Percentiles rank a stretch among this genome's conserved stretches.
Conservation (phyloP, 2,797 vertebrate species). For the Lateolabrax maculatus region DNA sequence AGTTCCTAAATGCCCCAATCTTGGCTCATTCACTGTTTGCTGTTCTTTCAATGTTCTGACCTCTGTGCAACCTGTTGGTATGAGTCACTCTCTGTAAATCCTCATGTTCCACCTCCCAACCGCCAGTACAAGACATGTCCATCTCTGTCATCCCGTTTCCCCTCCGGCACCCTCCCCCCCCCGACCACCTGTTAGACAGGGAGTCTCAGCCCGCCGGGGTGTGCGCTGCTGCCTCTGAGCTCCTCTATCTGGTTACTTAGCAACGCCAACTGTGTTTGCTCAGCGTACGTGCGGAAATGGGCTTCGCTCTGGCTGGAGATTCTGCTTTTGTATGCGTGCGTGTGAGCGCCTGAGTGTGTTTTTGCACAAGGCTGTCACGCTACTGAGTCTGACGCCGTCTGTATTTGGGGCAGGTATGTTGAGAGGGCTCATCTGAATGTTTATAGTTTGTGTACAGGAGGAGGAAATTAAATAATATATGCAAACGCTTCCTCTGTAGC, state of each 20-base stretch:
- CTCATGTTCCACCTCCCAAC: constrained; percentile 50
- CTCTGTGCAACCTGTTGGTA: constrained; percentile 68
- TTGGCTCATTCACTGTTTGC: constrained; percentile 52
- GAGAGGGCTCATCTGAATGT: constrained; percentile 52
- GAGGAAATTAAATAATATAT: constrained; percentile 52
- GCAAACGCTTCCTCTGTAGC: constrained; percentile 36
- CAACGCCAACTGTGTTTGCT: constrained; percentile 84
- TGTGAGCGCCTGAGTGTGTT: constrained; percentile 50
- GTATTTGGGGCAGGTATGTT: constrained; percentile 16
- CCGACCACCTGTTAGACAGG: constrained; percentile 83
- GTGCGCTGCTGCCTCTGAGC: constrained; percentile 79
- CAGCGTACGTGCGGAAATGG: constrained; percentile 79
- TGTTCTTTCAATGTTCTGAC: constrained; percentile 61
- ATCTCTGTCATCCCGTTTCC: constrained; percentile 69
- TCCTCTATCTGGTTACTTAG: constrained; percentile 84
- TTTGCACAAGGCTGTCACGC: constrained; percentile 63
- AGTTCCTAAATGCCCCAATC: constrained; percentile 24
- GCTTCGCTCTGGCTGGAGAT: constrained; percentile 70
- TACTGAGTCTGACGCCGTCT: constrained; percentile 45
- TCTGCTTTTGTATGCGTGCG: constrained; percentile 66
- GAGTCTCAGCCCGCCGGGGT: constrained; percentile 75
- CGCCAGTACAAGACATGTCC: constrained; percentile 49
- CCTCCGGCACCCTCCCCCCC: constrained; percentile 46
- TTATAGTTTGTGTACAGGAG: constrained; percentile 50
- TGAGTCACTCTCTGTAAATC: constrained; percentile 53